These are phyloP conservation scores for Heliconius ethilla DNA, from an alignment of 2,888 invertebrate genomes.

Conservation along the genomic window DNA sequence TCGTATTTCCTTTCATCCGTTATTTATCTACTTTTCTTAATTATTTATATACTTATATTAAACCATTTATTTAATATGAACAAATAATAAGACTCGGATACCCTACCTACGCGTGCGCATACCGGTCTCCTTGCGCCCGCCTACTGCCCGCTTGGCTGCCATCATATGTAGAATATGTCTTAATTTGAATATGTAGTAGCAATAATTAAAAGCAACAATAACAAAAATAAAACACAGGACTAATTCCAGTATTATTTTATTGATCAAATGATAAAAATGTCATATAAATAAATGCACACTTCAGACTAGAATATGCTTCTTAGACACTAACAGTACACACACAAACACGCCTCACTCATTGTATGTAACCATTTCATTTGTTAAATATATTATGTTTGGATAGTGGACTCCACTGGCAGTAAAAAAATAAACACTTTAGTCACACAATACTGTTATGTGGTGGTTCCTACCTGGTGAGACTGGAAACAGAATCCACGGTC, in stretches of 20 bases:
- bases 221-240: conserved; percentile 27
- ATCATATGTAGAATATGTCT: too few relatives aligned
- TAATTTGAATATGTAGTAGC: not conserved
- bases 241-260: conserved; percentile 41
- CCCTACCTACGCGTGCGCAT: conserved; percentile 38
- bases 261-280: conserved; percentile 42
- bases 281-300: conserved; percentile 32
- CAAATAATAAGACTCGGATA: not conserved
- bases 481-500: too few relatives aligned
- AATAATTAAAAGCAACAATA: not conserved
- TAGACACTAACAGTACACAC: not conserved
- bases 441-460: not conserved
- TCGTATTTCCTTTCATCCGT: not conserved
- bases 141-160: conserved; percentile 32
- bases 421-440: not conserved
- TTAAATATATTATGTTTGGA: not conserved
- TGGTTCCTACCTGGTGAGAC: too few relatives aligned
- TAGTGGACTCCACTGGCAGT: not conserved
- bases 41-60: too few relatives aligned
- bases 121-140: conserved; percentile 32
- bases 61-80: too few relatives aligned
- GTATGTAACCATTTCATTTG: conserved; percentile 2
- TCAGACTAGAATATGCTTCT: conserved; percentile 26
- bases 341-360: not conserved
- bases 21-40: not conserved